Conservation (phyloP, 2,888 invertebrate species). For the Chymomyza fuscimana region DNA sequence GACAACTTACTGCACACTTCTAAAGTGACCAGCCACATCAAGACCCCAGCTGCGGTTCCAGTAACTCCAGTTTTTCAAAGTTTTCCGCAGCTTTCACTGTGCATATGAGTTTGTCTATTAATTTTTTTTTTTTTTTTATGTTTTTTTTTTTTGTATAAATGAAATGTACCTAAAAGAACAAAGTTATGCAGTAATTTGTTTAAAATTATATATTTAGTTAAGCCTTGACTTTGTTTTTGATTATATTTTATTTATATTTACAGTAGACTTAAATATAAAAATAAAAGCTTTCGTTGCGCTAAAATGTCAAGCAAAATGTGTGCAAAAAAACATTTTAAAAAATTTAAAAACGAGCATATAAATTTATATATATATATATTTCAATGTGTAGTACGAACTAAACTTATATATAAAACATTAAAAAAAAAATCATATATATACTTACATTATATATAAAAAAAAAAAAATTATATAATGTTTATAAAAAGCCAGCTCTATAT, state of each 20-base stretch:
- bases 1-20: too few relatives aligned
- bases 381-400: conserved; percentile 60
- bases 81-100: too few relatives aligned
- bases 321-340: conserved; percentile 29
- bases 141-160: conserved; percentile 19
- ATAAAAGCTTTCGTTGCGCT: conserved; percentile 8
- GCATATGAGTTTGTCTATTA: too few relatives aligned
- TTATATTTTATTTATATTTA: conserved; percentile 9
- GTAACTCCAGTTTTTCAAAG: too few relatives aligned
- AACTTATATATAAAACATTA: conserved; percentile 29
- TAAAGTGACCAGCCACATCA: too few relatives aligned
- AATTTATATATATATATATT: conserved; percentile 37
- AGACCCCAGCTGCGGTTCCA: too few relatives aligned
- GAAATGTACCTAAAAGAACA: conserved; percentile 60
- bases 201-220: not conserved
- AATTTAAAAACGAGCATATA: conserved; percentile 38
- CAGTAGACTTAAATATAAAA: not conserved
- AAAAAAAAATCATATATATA: conserved; percentile 42
- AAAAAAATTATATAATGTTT: conserved; percentile 17
- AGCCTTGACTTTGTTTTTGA: not conserved
- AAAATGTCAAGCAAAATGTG: conserved; percentile 24
- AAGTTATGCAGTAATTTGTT: not conserved
- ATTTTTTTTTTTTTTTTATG: too few relatives aligned
- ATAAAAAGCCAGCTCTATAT: conserved; percentile 22
- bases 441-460: conserved; percentile 19